These are phyloP conservation scores for Nysson spinosus DNA, from an alignment of 2,888 invertebrate genomes.

Conservation along the genomic window DNA sequence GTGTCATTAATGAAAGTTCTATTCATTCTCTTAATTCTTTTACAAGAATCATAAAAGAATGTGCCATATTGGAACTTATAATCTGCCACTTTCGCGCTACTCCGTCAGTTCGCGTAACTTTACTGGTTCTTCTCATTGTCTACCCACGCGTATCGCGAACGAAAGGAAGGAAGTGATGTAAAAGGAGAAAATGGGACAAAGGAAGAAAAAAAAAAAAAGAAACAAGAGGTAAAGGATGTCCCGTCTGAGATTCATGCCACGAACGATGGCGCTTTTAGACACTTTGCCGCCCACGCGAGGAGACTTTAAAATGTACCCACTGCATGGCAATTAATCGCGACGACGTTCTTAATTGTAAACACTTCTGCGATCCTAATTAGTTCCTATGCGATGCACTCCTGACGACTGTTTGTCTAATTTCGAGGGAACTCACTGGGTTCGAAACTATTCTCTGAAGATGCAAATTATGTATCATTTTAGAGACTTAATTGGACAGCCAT, in stretches of 20 bases:
- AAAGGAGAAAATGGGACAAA: constrained; percentile 13
- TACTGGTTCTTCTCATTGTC: constrained; percentile 8
- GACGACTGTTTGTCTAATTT: neutral
- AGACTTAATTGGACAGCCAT: constrained; percentile 12
- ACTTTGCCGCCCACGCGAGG: constrained; percentile 22
- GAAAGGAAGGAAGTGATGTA: neutral
- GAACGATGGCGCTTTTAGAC: constrained; percentile 13
- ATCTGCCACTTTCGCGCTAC: too few relatives aligned
- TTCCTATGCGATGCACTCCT: constrained; percentile 4
- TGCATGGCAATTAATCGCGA: constrained; percentile 14
- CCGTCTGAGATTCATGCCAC: neutral
- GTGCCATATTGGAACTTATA: too few relatives aligned
- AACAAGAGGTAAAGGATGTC: too few relatives aligned
- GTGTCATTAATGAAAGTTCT: too few relatives aligned
- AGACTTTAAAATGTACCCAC: constrained; percentile 23
- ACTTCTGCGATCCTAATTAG: constrained; percentile 25
- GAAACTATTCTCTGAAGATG: constrained; percentile 28
- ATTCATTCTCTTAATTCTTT: too few relatives aligned
- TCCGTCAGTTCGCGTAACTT: neutral
- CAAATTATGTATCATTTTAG: constrained; percentile 22
- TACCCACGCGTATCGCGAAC: constrained; percentile 1
- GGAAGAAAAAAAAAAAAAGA: neutral
- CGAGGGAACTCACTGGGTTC: constrained; percentile 9
- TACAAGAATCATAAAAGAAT: too few relatives aligned
- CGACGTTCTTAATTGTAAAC: constrained; percentile 33